Evolutionary conservation across 2,888 invertebrate genomes (phyloP).

Genomic region (Drosophila cognata): DNA sequence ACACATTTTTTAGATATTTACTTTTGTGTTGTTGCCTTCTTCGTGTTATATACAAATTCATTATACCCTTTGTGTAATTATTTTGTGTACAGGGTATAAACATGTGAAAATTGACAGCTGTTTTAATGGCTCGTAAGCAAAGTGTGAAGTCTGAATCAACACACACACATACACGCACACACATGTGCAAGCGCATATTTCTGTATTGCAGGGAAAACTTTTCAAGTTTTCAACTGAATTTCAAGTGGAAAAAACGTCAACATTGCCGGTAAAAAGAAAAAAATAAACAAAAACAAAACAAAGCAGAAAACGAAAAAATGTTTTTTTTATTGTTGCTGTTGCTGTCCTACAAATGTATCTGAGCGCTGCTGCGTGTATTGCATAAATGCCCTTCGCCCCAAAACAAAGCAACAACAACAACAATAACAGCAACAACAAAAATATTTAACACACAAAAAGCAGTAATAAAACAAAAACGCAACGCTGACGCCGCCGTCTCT

Average conservation of each 20-base stretch:
- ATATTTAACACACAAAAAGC: conserved; percentile 16
- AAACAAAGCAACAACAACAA: conserved; percentile 9
- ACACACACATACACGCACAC: conserved; percentile 3
- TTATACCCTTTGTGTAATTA: neutral
- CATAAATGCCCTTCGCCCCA: conserved; percentile 46
- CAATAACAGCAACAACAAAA: conserved; percentile 7
- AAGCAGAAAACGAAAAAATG: conserved; percentile 2
- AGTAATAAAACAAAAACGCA: conserved; percentile 37
- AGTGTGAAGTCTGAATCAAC: conserved; percentile 17
- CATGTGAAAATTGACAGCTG: conserved; percentile 31
- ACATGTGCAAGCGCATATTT: conserved; percentile 2
- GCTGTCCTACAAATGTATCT: conserved; percentile 53
- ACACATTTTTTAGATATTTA: neutral
- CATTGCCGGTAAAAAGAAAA: conserved; percentile 31
- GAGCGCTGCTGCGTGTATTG: conserved; percentile 44
- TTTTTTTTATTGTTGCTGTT: conserved; percentile 11
- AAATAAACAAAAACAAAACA: conserved; percentile 2
- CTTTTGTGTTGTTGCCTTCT: neutral
- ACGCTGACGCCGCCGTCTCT: conserved; percentile 22
- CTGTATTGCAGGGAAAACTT: conserved; percentile 19
- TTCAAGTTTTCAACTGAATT: conserved; percentile 16
- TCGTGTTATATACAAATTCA: neutral
- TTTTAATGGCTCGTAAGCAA: conserved; percentile 22
- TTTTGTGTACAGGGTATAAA: neutral
- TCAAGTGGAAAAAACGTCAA: conserved; percentile 29